Evolutionary conservation across 2,888 invertebrate species (phyloP).

Genomic region (Lochmaea crataegi): DNA sequence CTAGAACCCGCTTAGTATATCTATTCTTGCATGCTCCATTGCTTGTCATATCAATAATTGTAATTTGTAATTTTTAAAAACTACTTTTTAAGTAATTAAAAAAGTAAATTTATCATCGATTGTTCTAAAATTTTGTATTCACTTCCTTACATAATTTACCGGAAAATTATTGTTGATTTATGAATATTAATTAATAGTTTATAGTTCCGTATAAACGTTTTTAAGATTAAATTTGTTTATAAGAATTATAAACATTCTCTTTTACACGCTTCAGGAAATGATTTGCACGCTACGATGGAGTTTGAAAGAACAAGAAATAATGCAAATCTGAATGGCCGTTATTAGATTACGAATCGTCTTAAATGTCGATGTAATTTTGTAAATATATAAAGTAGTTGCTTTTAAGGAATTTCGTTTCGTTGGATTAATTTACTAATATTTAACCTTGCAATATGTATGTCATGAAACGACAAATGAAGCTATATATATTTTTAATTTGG

Average conservation of each 20-base stretch:
- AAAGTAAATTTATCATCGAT: no score
- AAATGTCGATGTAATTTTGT: background rate
- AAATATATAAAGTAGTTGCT: background rate
- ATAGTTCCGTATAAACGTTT: background rate
- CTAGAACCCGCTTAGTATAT: no score
- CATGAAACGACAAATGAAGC: no score
- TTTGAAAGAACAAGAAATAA: slow-evolving; percentile 3
- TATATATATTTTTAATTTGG: no score
- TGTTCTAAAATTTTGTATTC: no score
- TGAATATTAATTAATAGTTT: background rate
- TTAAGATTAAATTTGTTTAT: background rate
- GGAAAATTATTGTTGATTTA: background rate
- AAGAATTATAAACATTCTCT: background rate
- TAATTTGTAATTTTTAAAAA: no score
- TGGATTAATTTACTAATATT: background rate
- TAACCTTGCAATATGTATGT: background rate
- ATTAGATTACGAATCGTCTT: slow-evolving; percentile 5
- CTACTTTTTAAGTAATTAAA: no score
- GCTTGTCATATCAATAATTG: no score
- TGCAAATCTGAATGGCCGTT: background rate
- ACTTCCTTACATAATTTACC: no score
- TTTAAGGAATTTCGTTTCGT: background rate
- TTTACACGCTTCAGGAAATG: slow-evolving; percentile 1
- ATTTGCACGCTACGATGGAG: background rate
- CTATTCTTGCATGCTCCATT: no score